These are phyloP conservation scores for Gymnoscopelus microlampas DNA, from an alignment of 2,797 vertebrate genomes.

Conservation along the genomic window DNA sequence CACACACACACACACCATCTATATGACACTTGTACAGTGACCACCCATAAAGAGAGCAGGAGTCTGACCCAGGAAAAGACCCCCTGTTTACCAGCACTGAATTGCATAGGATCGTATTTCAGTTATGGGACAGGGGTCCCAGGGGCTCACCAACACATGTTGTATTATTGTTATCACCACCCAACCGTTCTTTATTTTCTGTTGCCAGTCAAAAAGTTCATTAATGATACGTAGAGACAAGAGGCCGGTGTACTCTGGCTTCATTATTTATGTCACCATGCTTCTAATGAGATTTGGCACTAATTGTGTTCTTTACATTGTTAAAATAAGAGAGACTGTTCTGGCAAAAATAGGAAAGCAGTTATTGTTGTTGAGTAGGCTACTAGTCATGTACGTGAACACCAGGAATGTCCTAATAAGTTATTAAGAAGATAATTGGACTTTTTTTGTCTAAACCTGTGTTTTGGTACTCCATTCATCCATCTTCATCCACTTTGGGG, in stretches of 20 bases:
- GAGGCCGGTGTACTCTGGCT: not conserved
- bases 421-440: too few relatives aligned
- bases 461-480: too few relatives aligned
- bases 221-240: not conserved
- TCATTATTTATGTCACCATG: not conserved
- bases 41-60: conserved; percentile 8
- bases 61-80: conserved; percentile 2
- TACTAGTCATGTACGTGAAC: too few relatives aligned
- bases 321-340: not conserved
- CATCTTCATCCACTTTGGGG: too few relatives aligned
- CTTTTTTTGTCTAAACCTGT: too few relatives aligned
- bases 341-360: too few relatives aligned
- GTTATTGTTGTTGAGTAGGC: too few relatives aligned
- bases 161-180: conserved; percentile 1
- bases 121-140: not conserved
- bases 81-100: conserved; percentile 4
- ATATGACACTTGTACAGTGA: conserved; percentile 27
- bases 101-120: conserved; percentile 14
- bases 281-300: not conserved
- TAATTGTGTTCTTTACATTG: not conserved
- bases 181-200: conserved; percentile 5
- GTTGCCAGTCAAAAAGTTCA: conserved; percentile 13
- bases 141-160: not conserved
- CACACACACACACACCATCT: conserved; percentile 13
- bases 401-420: too few relatives aligned